Base-by-base conservation (phyloP, 1,140 invertebrate species). In the Bombus waltoni region DNA sequence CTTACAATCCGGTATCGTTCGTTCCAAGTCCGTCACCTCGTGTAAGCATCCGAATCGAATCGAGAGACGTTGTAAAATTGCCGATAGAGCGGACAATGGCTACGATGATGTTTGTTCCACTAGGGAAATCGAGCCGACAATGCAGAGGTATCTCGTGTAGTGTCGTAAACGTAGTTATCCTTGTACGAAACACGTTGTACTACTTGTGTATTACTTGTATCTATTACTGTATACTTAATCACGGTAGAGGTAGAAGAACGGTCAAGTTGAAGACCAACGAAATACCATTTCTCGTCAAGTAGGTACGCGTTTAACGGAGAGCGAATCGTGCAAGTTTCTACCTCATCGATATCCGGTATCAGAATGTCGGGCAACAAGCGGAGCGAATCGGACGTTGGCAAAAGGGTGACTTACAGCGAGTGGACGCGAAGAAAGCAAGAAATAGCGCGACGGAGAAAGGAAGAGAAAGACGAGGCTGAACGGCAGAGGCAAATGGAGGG, bases 351-450 rank as follows among this genome's bases (percentile, higher is more conserved):
- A 38, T 91, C 90, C 5, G 87, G 78, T 71, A 40, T 76, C 22
- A 44, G 73, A 71, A 38, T 90, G 68, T 79, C 73, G 68, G 57
- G 15, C 32, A 73, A 53, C 66, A 13, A 13, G 10, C 47, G 62
- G n/a, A 80, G 65, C 47, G 32, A 81, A 44, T n/a, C 85, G 8
- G 75, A 77, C 1, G 5, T 73, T 6, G 65, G n/a, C 0, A 85
- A 85, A 15, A 84, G 87, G 66, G 88, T 91, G 10, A 89, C 92
- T 22, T 90, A 93, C 81, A 90, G 91, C 40, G 91, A 94, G 35
- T 95, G 94, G 94, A 83, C 91, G 0, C 85, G 85, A 9, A 91
- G 83, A 8, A 94, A 95, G 65, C 82, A 90, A 35, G 73, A 80
- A n/a, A 83, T 86, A 11, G 77, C 83, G 1, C 86, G 79, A 10